Evolutionary conservation across 2,113 vertebrate species (phyloP).

Genomic region (Coptodon rendalli): DNA sequence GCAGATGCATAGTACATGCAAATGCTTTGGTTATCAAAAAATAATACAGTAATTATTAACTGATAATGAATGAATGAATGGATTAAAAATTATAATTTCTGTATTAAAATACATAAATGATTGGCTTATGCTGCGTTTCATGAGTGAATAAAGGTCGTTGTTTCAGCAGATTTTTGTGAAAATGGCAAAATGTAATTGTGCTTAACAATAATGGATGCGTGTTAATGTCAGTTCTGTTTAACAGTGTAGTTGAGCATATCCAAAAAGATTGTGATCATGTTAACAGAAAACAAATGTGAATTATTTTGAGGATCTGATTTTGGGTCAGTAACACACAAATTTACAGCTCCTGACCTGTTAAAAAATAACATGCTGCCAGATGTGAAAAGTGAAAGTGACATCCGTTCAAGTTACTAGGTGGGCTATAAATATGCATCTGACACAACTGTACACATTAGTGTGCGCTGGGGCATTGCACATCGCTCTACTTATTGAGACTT

Average conservation of each 20-base stretch:
- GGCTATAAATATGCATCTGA: conserved; percentile 9
- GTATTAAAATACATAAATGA: background rate
- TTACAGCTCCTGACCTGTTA: background rate
- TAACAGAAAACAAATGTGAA: background rate
- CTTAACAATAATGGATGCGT: background rate
- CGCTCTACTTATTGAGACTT: background rate
- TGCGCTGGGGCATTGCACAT: conserved; percentile 1
- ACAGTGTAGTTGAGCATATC: background rate
- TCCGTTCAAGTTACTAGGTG: conserved; percentile 29
- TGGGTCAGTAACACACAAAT: background rate
- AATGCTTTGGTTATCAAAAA: background rate
- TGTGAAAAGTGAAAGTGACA: conserved; percentile 19
- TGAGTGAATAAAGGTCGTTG: rapidly evolving
- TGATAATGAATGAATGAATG: background rate
- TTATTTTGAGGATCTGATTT: background rate
- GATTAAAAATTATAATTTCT: background rate
- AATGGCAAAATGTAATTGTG: background rate
- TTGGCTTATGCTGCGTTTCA: background rate
- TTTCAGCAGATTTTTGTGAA: background rate
- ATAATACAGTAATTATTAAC: background rate
- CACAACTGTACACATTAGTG: conserved; percentile 12
- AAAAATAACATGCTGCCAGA: background rate
- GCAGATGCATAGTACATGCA: background rate
- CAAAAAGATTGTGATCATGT: background rate
- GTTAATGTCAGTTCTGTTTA: background rate